Conservation (phyloP, 2,113 vertebrate species). For the Andinoacara biseriatus region DNA sequence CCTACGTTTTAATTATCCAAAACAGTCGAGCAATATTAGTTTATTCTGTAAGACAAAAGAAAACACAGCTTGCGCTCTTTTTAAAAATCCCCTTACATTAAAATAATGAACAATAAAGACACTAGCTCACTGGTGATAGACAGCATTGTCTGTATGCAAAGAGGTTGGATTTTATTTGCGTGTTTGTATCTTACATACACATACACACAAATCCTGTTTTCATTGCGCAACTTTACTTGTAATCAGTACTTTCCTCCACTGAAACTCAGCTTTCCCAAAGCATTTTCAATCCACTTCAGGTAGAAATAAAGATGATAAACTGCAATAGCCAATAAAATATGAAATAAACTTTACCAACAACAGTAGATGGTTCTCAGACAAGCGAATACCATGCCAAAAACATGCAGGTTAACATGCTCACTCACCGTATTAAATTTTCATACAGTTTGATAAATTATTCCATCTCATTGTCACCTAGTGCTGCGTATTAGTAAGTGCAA, state of each 20-base stretch:
- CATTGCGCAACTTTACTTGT: background rate
- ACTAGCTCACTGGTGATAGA: background rate
- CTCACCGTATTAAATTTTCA: background rate
- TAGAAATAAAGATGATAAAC: slow-evolving; percentile 6
- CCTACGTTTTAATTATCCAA: background rate
- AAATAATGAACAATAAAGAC: background rate
- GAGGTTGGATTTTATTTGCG: background rate
- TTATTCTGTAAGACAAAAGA: background rate
- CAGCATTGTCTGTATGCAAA: background rate
- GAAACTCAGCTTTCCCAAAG: background rate
- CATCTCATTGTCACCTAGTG: background rate
- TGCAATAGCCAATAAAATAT: slow-evolving; percentile 6
- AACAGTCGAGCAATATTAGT: background rate
- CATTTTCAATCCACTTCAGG: background rate
- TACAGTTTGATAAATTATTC: background rate
- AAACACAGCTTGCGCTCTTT: background rate
- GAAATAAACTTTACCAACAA: background rate
- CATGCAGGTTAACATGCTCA: background rate
- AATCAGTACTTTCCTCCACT: background rate
- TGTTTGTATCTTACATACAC: background rate
- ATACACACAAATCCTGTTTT: background rate
- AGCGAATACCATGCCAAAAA: background rate
- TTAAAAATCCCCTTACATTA: background rate
- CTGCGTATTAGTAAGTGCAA: background rate
- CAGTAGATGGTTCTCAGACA: background rate